Base-by-base conservation (phyloP, 2,113 vertebrate genomes). In the Pedionomus torquatus region DNA sequence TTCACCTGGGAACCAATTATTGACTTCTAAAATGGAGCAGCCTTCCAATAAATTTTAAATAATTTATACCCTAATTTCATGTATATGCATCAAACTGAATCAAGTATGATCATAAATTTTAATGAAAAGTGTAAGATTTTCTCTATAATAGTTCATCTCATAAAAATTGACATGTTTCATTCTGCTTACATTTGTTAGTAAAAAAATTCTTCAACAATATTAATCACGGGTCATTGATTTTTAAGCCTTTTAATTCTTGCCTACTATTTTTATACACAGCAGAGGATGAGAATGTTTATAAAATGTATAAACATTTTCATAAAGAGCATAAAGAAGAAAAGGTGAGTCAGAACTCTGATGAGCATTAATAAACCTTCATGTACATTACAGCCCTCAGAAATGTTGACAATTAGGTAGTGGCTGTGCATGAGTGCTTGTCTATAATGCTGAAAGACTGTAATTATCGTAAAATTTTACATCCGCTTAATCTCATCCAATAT, bases 381-480 rank as follows among this genome's bases (percentile, higher is more conserved):
- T 90, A 80, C 51, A 93, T 81, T 90, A 81, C 44, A 96, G 49
- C 61, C 39, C 77, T 81, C 94, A 83, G 64, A 97, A 93, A 83
- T 87, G 37, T 85, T 90, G 58, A 65, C 85, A 95, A 49, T 95
- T 95, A 94, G 92, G 91, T 68, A 92, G 83, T 43, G 76, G 57
- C 58, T 94, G 70, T 93, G 85, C 93, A 91, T 93, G 96, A 97
- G 55, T 96, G 52, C 24, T 39, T 90, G 64, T 76, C 52, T 81
- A 71, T 81, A 79, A 68, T 88, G 55, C 10, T 76, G 70, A 79
- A 97, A 97, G 85, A 91, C 69, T 95, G 51, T 75, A 97, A 95
- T 98, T 97, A 97, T 94, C 61, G 88, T 46, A 90, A 83, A 97
- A 95, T 94, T 97, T 97, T 96, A 52, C 92, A 97, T 83, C 17